Evolutionary conservation across 2,888 invertebrate genomes (phyloP).

Genomic region (Cryptus armator): DNA sequence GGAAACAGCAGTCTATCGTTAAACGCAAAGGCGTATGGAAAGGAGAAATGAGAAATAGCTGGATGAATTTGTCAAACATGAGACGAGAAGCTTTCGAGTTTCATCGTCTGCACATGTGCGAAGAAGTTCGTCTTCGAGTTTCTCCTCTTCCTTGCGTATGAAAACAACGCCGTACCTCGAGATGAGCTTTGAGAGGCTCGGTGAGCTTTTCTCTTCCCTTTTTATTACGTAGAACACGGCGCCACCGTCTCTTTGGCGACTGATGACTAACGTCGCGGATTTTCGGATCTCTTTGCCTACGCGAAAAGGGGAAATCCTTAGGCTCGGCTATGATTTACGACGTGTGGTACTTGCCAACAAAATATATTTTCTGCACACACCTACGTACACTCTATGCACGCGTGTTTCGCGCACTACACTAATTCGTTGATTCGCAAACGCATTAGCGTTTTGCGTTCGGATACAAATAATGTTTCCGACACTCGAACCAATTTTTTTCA

Average conservation of each 20-base stretch:
- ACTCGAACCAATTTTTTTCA: too few species aligned
- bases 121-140: background rate
- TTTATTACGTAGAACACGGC: constrained; percentile 17
- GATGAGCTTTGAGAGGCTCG: background rate
- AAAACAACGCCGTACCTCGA: constrained; percentile 27
- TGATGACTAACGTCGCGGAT: constrained; percentile 18
- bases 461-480: background rate
- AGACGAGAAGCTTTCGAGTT: constrained; percentile 14
- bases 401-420: too few species aligned
- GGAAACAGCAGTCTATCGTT: background rate
- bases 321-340: constrained; percentile 18
- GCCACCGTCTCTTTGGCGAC: constrained; percentile 43
- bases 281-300: background rate
- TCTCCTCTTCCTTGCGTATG: constrained; percentile 21
- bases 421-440: background rate
- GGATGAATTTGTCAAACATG: constrained; percentile 32
- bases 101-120: constrained; percentile 25
- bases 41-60: constrained; percentile 12
- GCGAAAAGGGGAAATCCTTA: background rate
- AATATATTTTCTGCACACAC: background rate
- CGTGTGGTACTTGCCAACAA: constrained; percentile 7
- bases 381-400: background rate
- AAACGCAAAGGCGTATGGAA: background rate
- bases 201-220: constrained; percentile 19
- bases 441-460: background rate